Evolutionary conservation across 2,113 vertebrate species (phyloP).

Genomic region (Eolophus roseicapilla): DNA sequence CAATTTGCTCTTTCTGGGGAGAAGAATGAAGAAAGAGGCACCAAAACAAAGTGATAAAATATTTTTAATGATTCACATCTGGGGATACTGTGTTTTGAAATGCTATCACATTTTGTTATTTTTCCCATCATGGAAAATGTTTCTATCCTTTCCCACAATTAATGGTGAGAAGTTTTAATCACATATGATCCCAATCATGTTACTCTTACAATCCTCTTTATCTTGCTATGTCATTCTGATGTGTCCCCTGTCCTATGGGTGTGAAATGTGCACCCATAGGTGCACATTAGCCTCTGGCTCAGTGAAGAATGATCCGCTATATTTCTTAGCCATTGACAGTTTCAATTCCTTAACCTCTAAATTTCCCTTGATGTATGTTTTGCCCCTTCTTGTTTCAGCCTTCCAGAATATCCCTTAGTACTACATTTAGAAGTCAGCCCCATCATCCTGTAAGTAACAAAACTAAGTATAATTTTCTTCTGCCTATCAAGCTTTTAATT

Average conservation of each 20-base stretch:
- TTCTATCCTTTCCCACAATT: neutral
- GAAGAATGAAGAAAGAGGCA: neutral
- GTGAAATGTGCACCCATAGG: neutral
- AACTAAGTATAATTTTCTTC: slow-evolving; percentile 3
- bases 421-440: neutral
- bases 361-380: slow-evolving; percentile 41
- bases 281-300: slow-evolving; percentile 38
- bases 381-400: neutral
- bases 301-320: slow-evolving; percentile 47
- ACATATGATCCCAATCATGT: neutral
- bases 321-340: slow-evolving; percentile 40
- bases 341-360: slow-evolving; percentile 59
- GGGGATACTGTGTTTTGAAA: neutral
- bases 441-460: neutral
- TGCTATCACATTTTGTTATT: neutral
- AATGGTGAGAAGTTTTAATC: neutral
- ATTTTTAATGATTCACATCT: neutral
- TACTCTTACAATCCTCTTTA: slow-evolving; percentile 17
- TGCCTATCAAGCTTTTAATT: neutral
- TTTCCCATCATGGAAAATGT: neutral
- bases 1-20: neutral
- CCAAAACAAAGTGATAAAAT: neutral
- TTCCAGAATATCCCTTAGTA: neutral
- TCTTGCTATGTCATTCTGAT: slow-evolving; percentile 1
- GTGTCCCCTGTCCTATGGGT: neutral